Evolutionary conservation across 2,888 invertebrate genomes (phyloP), one percentile per base, ranked within the genome.

Genomic region (Malacosoma neustria): DNA sequence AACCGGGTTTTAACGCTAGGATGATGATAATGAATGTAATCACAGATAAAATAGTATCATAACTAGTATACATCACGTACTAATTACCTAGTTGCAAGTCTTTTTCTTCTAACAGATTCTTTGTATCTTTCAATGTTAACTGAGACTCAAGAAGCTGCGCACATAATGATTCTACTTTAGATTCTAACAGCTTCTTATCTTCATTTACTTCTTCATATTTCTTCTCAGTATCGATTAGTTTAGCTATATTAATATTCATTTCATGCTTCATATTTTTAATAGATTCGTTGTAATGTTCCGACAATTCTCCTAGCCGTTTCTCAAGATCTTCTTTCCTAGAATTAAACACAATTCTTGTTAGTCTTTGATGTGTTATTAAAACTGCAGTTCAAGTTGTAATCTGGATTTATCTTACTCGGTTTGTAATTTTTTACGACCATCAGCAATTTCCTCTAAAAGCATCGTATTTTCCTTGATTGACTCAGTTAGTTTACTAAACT

Each of bases 321-420:
- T 76, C 76, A 3, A 85, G 61, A 31, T 75, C 68, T 54, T 75
- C 69, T 58, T 84, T 85, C 42, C 85, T 85, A 40, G 43, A 37
- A 36, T 30, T 32, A 29, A 9, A 14, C 34, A 14, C 32, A 33
- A 13, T n/a, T n/a, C n/a, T n/a, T n/a, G n/a, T n/a, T n/a, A n/a
- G n/a, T n/a, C n/a, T n/a, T n/a, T n/a, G n/a, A n/a, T n/a, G n/a
- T n/a, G n/a, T n/a, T n/a, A n/a, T n/a, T n/a, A n/a, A n/a, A n/a
- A n/a, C n/a, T n/a, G n/a, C n/a, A n/a, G n/a, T n/a, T n/a, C n/a
- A n/a, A n/a, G n/a, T n/a, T n/a, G n/a, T n/a, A n/a, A n/a, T n/a
- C n/a, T n/a, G n/a, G n/a, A n/a, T n/a, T n/a, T n/a, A n/a, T n/a
- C 70, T 67, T 59, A 85, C 84, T 84, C 84, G 2, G 50, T 29